Evolutionary conservation across 2,113 vertebrate species (phyloP).

Genomic region (Daboia siamensis): DNA sequence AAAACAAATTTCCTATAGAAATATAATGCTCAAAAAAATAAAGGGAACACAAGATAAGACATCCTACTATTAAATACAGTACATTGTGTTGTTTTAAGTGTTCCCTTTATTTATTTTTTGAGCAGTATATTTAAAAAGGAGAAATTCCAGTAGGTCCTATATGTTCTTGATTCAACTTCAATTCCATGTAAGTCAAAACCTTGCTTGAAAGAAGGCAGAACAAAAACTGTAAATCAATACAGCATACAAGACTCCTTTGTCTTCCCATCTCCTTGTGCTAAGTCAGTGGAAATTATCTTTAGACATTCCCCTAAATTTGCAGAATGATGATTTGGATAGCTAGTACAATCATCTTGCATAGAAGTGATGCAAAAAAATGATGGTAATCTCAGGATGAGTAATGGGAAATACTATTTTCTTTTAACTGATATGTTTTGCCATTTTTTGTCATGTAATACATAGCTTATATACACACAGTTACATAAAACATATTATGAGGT

Average conservation of each 20-base stretch:
- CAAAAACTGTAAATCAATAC: background rate
- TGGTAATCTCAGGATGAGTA: background rate
- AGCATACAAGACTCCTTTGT: background rate
- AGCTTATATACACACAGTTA: background rate
- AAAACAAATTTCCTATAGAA: background rate
- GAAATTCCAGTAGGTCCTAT: background rate
- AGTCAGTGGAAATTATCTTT: background rate
- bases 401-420: background rate
- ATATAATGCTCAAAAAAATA: background rate
- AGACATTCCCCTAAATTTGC: background rate
- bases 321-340: background rate
- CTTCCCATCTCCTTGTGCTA: background rate
- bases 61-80: too few relatives aligned
- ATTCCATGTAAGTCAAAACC: background rate
- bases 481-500: too few relatives aligned
- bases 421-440: background rate
- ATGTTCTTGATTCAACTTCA: background rate
- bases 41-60: too few relatives aligned
- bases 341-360: background rate
- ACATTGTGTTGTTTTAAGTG: too few relatives aligned
- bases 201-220: background rate
- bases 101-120: too few relatives aligned
- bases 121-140: background rate
- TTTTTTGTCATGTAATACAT: background rate
- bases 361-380: background rate